These are phyloP conservation scores for Trileptium ribeirensis DNA, from an alignment of 2,888 invertebrate genomes.

Conservation along the genomic window DNA sequence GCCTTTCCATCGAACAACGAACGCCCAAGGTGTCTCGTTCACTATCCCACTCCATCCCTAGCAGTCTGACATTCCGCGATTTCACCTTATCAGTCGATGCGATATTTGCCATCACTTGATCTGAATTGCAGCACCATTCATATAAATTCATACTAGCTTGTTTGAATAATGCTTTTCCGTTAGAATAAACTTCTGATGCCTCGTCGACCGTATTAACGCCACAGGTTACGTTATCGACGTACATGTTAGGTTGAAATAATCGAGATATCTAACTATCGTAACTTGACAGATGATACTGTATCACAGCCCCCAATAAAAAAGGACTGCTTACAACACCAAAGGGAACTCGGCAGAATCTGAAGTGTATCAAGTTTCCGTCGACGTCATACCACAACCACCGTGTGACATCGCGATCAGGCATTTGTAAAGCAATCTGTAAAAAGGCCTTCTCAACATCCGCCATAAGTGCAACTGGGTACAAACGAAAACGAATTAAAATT, in stretches of 20 bases:
- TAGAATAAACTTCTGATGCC: constrained; percentile 12
- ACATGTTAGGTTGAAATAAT: constrained; percentile 26
- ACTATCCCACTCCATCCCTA: constrained; percentile 12
- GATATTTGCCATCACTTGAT: background rate
- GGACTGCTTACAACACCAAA: constrained; percentile 35
- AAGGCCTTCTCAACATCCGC: constrained; percentile 30
- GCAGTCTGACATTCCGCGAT: background rate
- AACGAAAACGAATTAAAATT: constrained; percentile 31
- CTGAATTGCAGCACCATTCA: constrained; percentile 18
- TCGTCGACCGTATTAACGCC: background rate
- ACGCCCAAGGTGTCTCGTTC: background rate
- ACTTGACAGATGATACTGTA: constrained; percentile 6
- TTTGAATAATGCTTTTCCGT: constrained; percentile 28
- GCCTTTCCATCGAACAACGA: no score
- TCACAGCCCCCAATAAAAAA: constrained; percentile 23
- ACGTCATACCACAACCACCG: no score
- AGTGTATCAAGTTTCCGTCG: no score
- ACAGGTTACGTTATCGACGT: constrained; percentile 32
- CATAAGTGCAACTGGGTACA: constrained; percentile 27
- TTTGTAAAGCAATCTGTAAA: no score
- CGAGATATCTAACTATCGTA: background rate
- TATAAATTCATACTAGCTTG: constrained; percentile 17
- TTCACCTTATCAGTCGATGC: background rate
- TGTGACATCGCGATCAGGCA: no score
- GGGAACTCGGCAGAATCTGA: constrained; percentile 36